Percentiles rank a stretch among this genome's conserved stretches.
phyloP scores from a whole-genome alignment of 2,888 invertebrate species.

The Emmelina monodactyla region DNA sequence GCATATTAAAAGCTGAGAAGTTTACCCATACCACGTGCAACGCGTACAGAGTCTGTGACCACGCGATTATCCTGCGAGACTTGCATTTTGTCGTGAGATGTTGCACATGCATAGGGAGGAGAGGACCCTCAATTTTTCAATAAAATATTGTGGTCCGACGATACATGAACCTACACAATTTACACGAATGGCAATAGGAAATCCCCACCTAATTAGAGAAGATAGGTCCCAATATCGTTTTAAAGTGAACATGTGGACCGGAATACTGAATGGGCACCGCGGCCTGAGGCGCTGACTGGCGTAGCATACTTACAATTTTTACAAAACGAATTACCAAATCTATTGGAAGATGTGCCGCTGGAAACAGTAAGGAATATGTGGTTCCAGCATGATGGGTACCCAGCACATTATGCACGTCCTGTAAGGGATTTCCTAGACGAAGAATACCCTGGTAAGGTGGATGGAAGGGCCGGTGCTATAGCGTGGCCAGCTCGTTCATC shows the following conservation, averaged over 20 bases:
- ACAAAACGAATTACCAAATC: no score
- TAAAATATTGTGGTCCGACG: background rate
- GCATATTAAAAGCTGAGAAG: background rate
- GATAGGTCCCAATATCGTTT: background rate
- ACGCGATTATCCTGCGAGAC: background rate
- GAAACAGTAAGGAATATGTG: no score
- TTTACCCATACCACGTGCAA: background rate
- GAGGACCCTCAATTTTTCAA: background rate
- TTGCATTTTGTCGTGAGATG: background rate
- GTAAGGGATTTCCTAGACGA: conserved; percentile 11
- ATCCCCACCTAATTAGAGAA: background rate
- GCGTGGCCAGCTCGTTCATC: conserved; percentile 17
- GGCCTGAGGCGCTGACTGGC: no score
- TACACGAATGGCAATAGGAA: background rate
- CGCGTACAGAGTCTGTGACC: background rate
- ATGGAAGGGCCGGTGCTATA: background rate
- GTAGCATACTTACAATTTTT: no score
- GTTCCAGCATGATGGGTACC: conserved; percentile 11
- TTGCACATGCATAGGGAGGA: no score
- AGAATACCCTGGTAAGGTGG: conserved; percentile 14
- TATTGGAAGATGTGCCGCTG: no score
- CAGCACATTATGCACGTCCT: conserved; percentile 8
- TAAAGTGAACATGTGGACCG: background rate
- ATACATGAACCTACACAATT: background rate
- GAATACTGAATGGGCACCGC: no score